Conservation (phyloP, 2,888 invertebrate species). For the Papilio gigon region DNA sequence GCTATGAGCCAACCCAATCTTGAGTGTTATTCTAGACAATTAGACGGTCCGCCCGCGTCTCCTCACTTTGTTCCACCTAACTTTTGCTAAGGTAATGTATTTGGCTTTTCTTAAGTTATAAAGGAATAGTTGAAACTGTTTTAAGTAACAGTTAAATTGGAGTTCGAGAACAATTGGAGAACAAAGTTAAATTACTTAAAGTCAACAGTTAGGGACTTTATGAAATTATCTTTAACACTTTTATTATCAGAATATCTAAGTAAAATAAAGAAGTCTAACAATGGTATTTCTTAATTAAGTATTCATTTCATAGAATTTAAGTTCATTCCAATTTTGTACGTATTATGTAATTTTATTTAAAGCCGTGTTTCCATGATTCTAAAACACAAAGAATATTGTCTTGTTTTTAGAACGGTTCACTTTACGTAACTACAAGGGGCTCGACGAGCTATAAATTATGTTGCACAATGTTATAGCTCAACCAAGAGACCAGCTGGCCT, state of each 20-base stretch:
- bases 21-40: conserved; percentile 66
- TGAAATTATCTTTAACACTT: too few relatives aligned
- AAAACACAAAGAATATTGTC: conserved; percentile 15
- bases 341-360: neutral
- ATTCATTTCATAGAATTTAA: neutral
- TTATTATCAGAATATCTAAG: neutral
- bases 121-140: conserved; percentile 11
- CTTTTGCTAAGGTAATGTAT: conserved; percentile 31
- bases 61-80: conserved; percentile 43
- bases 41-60: conserved; percentile 48
- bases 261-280: neutral
- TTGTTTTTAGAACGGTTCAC: conserved; percentile 55
- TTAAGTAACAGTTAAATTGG: conserved; percentile 7
- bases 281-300: neutral
- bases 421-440: conserved; percentile 60
- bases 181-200: neutral
- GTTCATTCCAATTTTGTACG: neutral
- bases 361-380: neutral
- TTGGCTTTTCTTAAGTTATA: conserved; percentile 22
- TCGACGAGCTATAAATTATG: conserved; percentile 63
- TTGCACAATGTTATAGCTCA: conserved; percentile 47
- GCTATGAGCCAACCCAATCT: conserved; percentile 64
- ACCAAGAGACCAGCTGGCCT: conserved; percentile 47
- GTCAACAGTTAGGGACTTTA: neutral
- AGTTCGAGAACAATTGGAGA: too few relatives aligned